Evolutionary conservation across 2,113 vertebrate genomes (phyloP), one percentile per base, ranked within the genome.

Genomic region (Cheirogaleus medius): DNA sequence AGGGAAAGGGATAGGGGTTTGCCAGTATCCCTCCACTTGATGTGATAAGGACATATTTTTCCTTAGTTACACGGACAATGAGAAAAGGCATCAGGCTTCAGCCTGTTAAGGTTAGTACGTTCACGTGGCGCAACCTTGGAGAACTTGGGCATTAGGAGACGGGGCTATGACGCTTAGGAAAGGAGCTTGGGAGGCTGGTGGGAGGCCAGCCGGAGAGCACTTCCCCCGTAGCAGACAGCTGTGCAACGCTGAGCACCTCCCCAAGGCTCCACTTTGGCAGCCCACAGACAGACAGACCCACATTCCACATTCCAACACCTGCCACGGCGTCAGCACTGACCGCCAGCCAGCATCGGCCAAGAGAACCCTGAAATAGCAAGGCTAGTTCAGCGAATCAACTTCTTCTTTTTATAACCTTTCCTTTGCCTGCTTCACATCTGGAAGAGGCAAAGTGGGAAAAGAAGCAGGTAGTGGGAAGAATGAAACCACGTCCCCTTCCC

Each of bases 401-500:
- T 39, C n/a, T 7, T 21, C 58, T 69, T 58, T 14, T 8, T 9
- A 23, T 37, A 13, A 42, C 18, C 2, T 15, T 58, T 78, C 63
- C n/a, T 12, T 60, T 14, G 34, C 6, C 34, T 66, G 37, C 25
- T 80, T 66, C 47, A 54, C 47, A 23, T 37, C 14, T 78, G 23
- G 25, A 39, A 81, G 64, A 71, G 52, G 37, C 32, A 11, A 3
- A 64, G 47, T 3, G 27, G 44, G 15, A 47, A 39, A 34, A 71
- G 78, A 2, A 32, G 71, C 2, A 32, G 11, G 44, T n/a, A 64
- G 2, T 39, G 34, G 12, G 18, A 23, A 73, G 34, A 58, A 18
- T 47, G 8, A 14, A 44, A 15, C 5, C 6, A 14, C 0, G 6
- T 0, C 32, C 6, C 5, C 37, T 42, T 37, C 21, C n/a, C 13